A percentile compares a stretch with the other conserved stretches of the same genome.
Evolutionary conservation across 2,888 invertebrate species (phyloP).

Genomic region (Chloroclystis v-ata): DNA sequence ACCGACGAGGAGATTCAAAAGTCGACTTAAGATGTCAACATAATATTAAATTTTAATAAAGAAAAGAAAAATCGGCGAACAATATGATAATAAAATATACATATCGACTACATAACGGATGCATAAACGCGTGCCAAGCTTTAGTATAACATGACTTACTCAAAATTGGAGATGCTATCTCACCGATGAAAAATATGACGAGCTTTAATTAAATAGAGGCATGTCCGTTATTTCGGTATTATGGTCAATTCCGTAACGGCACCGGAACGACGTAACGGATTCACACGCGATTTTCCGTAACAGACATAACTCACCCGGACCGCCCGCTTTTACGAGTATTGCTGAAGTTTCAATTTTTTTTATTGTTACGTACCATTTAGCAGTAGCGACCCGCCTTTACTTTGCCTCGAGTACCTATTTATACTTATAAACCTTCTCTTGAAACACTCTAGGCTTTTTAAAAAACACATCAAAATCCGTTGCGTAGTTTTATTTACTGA

Average conservation of each 20-base stretch:
- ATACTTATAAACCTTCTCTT: too few species aligned
- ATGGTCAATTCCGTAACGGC: conserved; percentile 67
- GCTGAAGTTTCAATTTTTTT: background rate
- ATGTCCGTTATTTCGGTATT: conserved; percentile 44
- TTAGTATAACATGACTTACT: conserved; percentile 4
- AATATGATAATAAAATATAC: too few species aligned
- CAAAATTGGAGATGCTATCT: conserved; percentile 1
- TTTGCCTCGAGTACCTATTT: too few species aligned
- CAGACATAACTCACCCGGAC: conserved; percentile 24
- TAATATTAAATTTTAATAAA: too few species aligned
- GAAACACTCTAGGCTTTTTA: too few species aligned
- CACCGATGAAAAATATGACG: conserved; percentile 9
- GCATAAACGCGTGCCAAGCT: background rate
- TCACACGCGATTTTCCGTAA: conserved; percentile 49
- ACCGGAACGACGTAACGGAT: conserved; percentile 52
- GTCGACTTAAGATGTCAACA: too few species aligned
- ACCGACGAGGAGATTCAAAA: too few species aligned
- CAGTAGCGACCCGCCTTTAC: background rate
- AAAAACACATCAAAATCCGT: too few species aligned
- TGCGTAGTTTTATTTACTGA: too few species aligned
- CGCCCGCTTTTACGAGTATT: background rate
- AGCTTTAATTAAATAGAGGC: conserved; percentile 45
- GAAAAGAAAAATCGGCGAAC: too few species aligned
- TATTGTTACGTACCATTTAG: background rate
- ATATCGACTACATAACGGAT: too few species aligned